Base-by-base conservation (phyloP, 2,888 invertebrate genomes). In the Folsomia manolachei region DNA sequence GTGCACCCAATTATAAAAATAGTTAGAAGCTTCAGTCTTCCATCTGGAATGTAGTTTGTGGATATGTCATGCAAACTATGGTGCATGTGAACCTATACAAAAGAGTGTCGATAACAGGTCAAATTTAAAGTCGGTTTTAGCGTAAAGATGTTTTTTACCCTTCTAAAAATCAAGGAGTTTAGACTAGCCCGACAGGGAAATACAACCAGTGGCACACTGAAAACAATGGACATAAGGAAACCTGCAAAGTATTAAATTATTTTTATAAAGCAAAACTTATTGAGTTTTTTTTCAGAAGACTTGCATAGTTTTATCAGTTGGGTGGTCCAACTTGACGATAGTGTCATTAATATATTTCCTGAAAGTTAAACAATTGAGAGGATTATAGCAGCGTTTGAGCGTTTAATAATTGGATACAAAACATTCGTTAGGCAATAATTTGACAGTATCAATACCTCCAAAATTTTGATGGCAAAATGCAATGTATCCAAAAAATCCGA, bases 131-230 rank as follows among this genome's bases (percentile, higher is more conserved):
- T n/a, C n/a, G n/a, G n/a, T n/a, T n/a, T n/a, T n/a, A n/a, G n/a
- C n/a, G n/a, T n/a, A n/a, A n/a, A n/a, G n/a, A n/a, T n/a, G n/a
- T n/a, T n/a, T n/a, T 39, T 4, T 85, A 93, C 94, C 88, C 90
- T 90, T 82, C 90, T 89, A 82, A 92, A 96, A 4, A 97, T 85
- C 72, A 98, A 88, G 0, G 96, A 97, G 85, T 95, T 93, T 25
- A 98, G 86, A 83, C 96, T 95, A 14, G 94, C 94, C 73, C 98
- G 87, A 83, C 97, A 97, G 0, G 98, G 98, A 84, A 97, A 97
- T 83, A 98, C 93, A 81, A 96, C 94, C 77, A 99, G 87, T 0
- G 98, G 98, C 85, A 98, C 97, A 82, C 97, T 97, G 83, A 96
- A 93, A 19, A 96, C 96, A 27, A 98, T 89, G 0, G 97, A 96